Evolutionary conservation across 2,888 invertebrate genomes (phyloP).

Genomic region (Coremacera marginata): DNA sequence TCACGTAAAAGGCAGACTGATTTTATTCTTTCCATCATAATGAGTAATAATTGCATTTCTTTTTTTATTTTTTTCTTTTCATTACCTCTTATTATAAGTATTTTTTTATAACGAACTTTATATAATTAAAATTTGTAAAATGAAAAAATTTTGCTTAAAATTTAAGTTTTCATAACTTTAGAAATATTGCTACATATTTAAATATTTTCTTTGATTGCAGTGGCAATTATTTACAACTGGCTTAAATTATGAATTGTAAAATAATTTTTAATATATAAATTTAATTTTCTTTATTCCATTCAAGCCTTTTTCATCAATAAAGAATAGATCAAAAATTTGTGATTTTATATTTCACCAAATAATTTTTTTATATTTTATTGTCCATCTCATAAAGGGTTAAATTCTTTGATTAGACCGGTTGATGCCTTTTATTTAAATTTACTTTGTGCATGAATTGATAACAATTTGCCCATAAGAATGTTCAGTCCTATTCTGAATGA

Average conservation of each 20-base stretch:
- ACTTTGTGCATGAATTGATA: too few species aligned
- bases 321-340: too few species aligned
- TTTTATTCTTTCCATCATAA: constrained; percentile 44
- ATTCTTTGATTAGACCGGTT: too few species aligned
- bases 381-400: too few species aligned
- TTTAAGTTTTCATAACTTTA: background rate
- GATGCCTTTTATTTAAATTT: too few species aligned
- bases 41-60: constrained; percentile 29
- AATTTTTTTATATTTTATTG: too few species aligned
- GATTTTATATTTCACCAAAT: too few species aligned
- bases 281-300: background rate
- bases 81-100: constrained; percentile 7
- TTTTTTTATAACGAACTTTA: background rate
- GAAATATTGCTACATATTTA: background rate
- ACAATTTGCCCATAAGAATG: too few species aligned
- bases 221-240: background rate
- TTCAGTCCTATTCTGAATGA: too few species aligned
- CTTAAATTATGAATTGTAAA: background rate
- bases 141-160: background rate
- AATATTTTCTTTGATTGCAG: background rate
- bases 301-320: too few species aligned
- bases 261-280: constrained; percentile 30
- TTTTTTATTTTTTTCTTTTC: constrained; percentile 18
- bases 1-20: constrained; percentile 58
- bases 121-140: background rate